These are phyloP conservation scores for Cloeon dipterum DNA, from an alignment of 2,888 invertebrate genomes.

Conservation along the genomic window DNA sequence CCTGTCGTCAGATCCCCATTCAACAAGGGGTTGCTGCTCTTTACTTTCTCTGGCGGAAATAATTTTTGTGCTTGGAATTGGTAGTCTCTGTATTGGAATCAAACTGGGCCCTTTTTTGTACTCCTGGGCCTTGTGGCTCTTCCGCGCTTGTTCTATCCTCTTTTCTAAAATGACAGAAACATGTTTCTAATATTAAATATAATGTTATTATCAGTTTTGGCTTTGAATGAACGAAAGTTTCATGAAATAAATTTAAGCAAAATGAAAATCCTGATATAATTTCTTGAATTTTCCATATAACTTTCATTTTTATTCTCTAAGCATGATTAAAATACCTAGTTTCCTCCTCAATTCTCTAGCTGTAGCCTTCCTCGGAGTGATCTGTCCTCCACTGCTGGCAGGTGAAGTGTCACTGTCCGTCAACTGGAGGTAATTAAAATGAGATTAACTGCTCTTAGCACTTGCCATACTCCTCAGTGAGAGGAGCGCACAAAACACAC, in stretches of 20 bases:
- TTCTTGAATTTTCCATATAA: not conserved
- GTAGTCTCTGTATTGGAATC: slow-evolving; percentile 25
- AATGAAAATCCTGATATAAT: not conserved
- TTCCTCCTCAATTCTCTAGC: slow-evolving; percentile 20
- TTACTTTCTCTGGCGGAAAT: slow-evolving; percentile 11
- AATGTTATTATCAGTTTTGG: too few species aligned
- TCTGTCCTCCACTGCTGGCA: slow-evolving; percentile 14
- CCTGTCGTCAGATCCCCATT: slow-evolving; percentile 32
- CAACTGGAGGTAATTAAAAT: slow-evolving; percentile 7
- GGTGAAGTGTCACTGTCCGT: slow-evolving; percentile 18
- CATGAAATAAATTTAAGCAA: not conserved
- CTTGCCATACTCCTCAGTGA: too few species aligned
- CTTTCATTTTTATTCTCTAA: too few species aligned
- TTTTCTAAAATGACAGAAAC: slow-evolving; percentile 15
- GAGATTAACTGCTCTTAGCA: not conserved
- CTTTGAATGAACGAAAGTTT: too few species aligned
- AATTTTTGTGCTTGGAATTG: slow-evolving; percentile 20
- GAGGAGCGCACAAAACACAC: too few species aligned
- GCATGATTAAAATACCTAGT: too few species aligned
- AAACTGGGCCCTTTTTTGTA: slow-evolving; percentile 17
- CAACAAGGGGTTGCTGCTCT: slow-evolving; percentile 30
- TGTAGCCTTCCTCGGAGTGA: slow-evolving; percentile 13
- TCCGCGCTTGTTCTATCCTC: slow-evolving; percentile 20
- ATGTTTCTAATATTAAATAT: not conserved
- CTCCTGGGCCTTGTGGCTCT: slow-evolving; percentile 20